phyloP scores from a whole-genome alignment of 2,797 vertebrate species.

The Anas capensis region DNA sequence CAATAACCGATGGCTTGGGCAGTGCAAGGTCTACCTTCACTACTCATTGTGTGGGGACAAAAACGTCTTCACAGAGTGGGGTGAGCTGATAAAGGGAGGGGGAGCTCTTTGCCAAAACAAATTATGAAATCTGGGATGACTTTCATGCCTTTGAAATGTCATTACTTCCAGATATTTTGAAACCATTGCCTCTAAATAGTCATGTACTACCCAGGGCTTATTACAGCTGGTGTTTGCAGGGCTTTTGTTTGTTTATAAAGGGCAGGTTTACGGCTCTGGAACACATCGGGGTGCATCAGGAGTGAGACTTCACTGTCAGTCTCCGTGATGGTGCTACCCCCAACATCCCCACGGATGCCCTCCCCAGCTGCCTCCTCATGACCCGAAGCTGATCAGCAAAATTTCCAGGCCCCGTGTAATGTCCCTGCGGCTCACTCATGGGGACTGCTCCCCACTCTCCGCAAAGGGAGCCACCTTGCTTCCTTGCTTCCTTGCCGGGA shows the following conservation, averaged over 20 bases:
- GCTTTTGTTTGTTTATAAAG: background rate
- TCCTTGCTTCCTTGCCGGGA: too few relatives aligned
- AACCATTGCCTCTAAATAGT: background rate
- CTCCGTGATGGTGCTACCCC: accelerated
- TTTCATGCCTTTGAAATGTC: background rate
- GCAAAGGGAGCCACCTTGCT: background rate
- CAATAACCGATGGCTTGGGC: accelerated
- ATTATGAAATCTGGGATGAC: background rate
- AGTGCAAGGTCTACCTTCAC: accelerated
- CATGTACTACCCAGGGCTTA: background rate
- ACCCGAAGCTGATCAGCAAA: background rate
- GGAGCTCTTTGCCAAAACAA: background rate
- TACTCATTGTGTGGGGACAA: accelerated
- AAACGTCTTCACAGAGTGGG: accelerated
- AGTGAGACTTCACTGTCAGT: accelerated
- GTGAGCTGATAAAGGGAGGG: background rate
- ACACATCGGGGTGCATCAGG: accelerated
- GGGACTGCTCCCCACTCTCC: background rate
- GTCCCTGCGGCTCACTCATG: too few relatives aligned
- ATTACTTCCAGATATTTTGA: background rate
- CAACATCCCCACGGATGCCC: too few relatives aligned
- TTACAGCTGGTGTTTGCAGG: background rate
- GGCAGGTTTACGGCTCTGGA: background rate
- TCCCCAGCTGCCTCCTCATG: background rate
- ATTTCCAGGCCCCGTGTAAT: background rate